Base-by-base conservation (phyloP, 2,797 vertebrate species). In the Streptopelia turtur region DNA sequence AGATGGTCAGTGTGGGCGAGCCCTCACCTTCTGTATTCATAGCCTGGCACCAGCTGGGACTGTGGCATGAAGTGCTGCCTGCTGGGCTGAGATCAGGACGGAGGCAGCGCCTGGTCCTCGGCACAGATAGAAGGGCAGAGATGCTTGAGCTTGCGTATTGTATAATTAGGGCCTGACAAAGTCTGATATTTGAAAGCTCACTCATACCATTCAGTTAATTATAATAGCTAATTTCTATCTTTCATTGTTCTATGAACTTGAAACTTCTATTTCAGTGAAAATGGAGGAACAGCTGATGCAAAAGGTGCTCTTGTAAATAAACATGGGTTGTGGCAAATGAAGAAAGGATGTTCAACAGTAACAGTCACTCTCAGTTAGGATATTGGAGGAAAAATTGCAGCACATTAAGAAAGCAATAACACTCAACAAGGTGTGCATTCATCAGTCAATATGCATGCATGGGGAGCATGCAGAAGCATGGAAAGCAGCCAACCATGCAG, bases 401-500 rank as follows among this genome's bases (percentile, higher is more conserved):
- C 53, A 25, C 70, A 89, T 96, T 94, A 94, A 93, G 93, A 66
- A 91, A 87, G 83, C 83, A 79, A 77, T 96, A 95, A 94, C 85
- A 76, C 70, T 94, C 91, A 88, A 90, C 77, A 45, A 87, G 59
- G 80, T 82, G 83, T 79, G 85, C 55, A 41, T 90, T 94, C 91
- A 79, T 91, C 94, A 94, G 89, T 89, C 85, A 88, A 59, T 94
- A 61, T 64, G 83, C 63, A 90, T 66, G 77, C 95, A 60, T 28
- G 9, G 74, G 85, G 77, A 94, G 53, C 64, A 4, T 2, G 65
- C 78, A 71, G 61, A 78, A 89, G 71, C 57, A 59, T 0, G 0
- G 43, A 47, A 57, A 91, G 80, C 85, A 95, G 91, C 56, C 93
- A 88, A 93, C 65, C 87, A 17, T 53, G n/a, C 49, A 76, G 35